Conservation (phyloP, 1,140 invertebrate species). For the Dendroctonus ponderosae region DNA sequence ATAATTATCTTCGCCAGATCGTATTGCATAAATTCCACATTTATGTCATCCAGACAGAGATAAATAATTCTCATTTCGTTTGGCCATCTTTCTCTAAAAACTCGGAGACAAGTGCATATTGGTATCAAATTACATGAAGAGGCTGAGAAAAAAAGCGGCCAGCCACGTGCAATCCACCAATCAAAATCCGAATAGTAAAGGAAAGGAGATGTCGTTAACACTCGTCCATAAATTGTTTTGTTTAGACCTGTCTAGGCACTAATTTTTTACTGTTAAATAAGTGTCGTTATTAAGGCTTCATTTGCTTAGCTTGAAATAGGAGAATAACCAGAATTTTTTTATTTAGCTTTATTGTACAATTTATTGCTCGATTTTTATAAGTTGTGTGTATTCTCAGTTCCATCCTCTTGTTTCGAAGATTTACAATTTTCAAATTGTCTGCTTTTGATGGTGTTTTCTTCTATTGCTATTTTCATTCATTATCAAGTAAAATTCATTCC, state of each 20-base stretch:
- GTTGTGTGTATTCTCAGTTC: not conserved
- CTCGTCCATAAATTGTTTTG: conserved; percentile 17
- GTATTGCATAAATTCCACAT: no score
- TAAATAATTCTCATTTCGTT: not conserved
- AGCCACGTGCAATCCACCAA: conserved; percentile 36
- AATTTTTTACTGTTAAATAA: not conserved
- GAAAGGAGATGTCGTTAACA: conserved; percentile 34
- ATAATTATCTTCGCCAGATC: no score
- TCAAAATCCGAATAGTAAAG: conserved; percentile 7
- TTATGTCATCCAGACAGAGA: no score
- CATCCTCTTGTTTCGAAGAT: not conserved
- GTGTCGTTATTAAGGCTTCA: no score
- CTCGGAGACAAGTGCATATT: conserved; percentile 30
- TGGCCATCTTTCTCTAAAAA: conserved; percentile 12
- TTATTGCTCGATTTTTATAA: not conserved
- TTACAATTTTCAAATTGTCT: not conserved
- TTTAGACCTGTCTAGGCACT: conserved; percentile 3
- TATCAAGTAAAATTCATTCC: no score
- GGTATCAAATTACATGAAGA: conserved; percentile 18
- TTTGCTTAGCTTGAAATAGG: no score
- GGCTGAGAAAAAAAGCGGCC: conserved; percentile 21
- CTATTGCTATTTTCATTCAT: not conserved
- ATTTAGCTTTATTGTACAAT: not conserved
- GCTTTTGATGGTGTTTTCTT: not conserved
- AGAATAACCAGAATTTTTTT: not conserved